These are phyloP conservation scores for Furcifer pardalis DNA, from an alignment of 2,797 vertebrate species.

Conservation along the genomic window DNA sequence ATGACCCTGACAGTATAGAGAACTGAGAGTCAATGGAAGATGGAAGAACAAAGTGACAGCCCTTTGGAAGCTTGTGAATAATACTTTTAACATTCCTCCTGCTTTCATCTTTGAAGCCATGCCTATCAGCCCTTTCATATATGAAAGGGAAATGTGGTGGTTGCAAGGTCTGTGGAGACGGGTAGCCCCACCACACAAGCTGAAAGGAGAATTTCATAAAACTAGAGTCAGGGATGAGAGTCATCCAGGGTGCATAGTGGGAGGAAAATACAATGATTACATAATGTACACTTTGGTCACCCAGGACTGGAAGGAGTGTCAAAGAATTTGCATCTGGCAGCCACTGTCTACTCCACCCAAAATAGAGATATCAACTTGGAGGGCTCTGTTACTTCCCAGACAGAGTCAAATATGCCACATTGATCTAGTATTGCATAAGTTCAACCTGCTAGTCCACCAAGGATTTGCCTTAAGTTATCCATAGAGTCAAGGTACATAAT, in stretches of 20 bases:
- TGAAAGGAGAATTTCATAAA: not conserved
- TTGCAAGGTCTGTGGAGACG: not conserved
- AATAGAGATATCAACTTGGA: not conserved
- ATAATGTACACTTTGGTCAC: not conserved
- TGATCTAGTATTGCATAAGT: not conserved
- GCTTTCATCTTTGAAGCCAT: not conserved
- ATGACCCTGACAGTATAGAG: not conserved
- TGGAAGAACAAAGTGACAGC: conserved; percentile 25
- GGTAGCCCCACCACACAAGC: not conserved
- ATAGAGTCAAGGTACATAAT: not conserved
- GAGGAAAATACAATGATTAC: not conserved
- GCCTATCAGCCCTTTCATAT: not conserved
- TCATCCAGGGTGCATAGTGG: not conserved
- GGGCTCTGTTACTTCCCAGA: not conserved
- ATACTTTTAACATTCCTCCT: not conserved
- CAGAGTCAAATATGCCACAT: not conserved
- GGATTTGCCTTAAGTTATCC: not conserved
- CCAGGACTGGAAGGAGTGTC: too few species aligned
- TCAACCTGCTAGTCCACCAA: not conserved
- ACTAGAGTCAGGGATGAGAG: not conserved
- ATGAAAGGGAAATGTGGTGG: conserved; percentile 8
- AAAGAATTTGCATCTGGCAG: not conserved
- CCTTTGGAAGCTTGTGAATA: conserved; percentile 6
- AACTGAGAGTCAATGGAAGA: not conserved
- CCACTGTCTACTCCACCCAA: not conserved